phyloP scores from a whole-genome alignment of 2,888 invertebrate genomes.

The Melanostoma scalare region DNA sequence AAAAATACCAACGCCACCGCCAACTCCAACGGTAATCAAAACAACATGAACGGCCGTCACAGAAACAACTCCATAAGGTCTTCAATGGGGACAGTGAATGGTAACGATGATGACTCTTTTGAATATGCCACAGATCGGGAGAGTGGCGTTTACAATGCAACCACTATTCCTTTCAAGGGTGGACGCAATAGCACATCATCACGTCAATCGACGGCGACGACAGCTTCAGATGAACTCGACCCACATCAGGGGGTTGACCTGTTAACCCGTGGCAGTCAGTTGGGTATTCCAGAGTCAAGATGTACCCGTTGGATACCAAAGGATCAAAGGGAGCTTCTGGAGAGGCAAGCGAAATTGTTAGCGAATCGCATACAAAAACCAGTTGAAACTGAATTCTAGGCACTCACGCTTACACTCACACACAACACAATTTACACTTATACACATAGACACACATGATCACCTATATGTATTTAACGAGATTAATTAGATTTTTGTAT shows the following conservation, averaged over 20 bases:
- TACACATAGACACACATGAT: conserved; percentile 20
- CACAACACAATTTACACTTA: conserved; percentile 20
- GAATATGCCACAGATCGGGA: conserved; percentile 81
- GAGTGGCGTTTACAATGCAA: conserved; percentile 81
- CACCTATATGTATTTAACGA: conserved; percentile 55
- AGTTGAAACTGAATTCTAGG: conserved; percentile 81
- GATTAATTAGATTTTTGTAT: conserved; percentile 33
- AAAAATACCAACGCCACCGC: conserved; percentile 55
- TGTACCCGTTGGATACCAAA: conserved; percentile 81
- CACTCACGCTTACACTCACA: conserved; percentile 14
- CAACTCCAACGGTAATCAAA: conserved; percentile 70
- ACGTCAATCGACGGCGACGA: conserved; percentile 75
- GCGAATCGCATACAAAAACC: conserved; percentile 77
- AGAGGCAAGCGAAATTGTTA: conserved; percentile 80
- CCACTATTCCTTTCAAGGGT: conserved; percentile 78
- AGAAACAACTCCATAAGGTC: conserved; percentile 63
- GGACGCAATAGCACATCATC: conserved; percentile 78
- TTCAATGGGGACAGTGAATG: conserved; percentile 29
- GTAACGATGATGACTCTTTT: conserved; percentile 79
- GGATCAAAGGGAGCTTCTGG: conserved; percentile 80
- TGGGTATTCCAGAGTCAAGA: conserved; percentile 81
- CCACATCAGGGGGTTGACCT: conserved; percentile 75
- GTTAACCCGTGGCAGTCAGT: conserved; percentile 78
- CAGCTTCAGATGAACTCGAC: conserved; percentile 49
- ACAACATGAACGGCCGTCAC: conserved; percentile 61